phyloP scores from a whole-genome alignment of 1,140 invertebrate genomes.

The Atta colombica region DNA sequence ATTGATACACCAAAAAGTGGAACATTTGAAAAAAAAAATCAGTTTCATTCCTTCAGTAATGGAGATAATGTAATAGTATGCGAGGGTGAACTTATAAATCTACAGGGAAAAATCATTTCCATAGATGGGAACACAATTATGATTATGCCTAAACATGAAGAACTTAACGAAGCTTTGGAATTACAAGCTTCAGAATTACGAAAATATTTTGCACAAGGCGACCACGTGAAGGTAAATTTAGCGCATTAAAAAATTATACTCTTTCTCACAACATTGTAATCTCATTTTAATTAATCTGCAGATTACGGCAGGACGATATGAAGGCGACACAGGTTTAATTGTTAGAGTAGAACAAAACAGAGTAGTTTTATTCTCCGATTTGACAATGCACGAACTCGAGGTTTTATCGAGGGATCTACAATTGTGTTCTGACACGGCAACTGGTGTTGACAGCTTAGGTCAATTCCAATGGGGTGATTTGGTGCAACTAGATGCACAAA shows the following conservation, averaged over 20 bases:
- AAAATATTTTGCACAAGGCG: constrained; percentile 98
- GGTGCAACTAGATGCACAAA: constrained; percentile 97
- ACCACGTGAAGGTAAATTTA: constrained; percentile 97
- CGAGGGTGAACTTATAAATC: constrained; percentile 97
- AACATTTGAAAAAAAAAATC: constrained; percentile 90
- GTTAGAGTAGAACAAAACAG: constrained; percentile 97
- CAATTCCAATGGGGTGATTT: constrained; percentile 99
- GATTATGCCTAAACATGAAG: constrained; percentile 98
- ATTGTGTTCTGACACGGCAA: constrained; percentile 98
- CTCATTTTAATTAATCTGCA: constrained; percentile 45
- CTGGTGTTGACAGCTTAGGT: constrained; percentile 98
- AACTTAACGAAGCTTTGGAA: constrained; percentile 95
- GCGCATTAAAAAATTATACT: not conserved
- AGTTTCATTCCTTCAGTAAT: constrained; percentile 95
- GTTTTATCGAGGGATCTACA: constrained; percentile 96
- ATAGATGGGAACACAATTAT: constrained; percentile 98
- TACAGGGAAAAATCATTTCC: constrained; percentile 97
- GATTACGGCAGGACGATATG: constrained; percentile 92
- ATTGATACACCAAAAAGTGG: constrained; percentile 84
- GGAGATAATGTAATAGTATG: constrained; percentile 98
- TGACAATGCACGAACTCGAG: constrained; percentile 98
- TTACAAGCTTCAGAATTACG: constrained; percentile 96
- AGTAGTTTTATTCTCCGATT: constrained; percentile 97
- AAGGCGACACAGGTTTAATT: constrained; percentile 98
- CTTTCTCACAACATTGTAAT: not conserved